Conservation (phyloP, 2,888 invertebrate species). For the Standfussiana lucernea region DNA sequence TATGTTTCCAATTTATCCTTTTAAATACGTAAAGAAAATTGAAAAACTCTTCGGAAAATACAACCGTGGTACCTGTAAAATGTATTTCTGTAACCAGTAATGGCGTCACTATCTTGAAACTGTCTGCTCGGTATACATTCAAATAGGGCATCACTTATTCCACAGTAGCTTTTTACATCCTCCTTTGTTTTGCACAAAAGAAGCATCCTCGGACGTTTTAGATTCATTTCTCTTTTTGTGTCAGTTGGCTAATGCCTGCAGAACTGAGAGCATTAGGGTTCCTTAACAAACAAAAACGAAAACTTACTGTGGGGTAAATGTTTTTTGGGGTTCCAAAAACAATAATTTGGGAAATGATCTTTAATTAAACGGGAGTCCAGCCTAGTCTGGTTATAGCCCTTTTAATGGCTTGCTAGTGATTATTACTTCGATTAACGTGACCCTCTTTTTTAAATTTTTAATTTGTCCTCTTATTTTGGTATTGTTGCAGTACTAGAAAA, state of each 20-base stretch:
- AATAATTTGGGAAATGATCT: constrained; percentile 7
- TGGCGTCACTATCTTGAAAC: too few relatives aligned
- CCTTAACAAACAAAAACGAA: constrained; percentile 18
- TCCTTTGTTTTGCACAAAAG: constrained; percentile 1
- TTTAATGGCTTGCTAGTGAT: not conserved
- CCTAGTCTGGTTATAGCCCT: not conserved
- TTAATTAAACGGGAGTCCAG: not conserved
- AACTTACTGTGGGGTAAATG: not conserved
- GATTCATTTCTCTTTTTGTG: constrained; percentile 31
- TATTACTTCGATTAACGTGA: not conserved
- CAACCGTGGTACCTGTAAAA: too few relatives aligned
- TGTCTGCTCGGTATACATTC: too few relatives aligned
- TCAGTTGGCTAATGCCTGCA: constrained; percentile 32
- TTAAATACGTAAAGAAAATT: too few relatives aligned
- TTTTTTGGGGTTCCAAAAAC: constrained; percentile 8
- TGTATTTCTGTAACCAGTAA: too few relatives aligned
- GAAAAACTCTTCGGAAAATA: too few relatives aligned
- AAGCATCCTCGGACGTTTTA: constrained; percentile 3
- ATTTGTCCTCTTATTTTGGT: not conserved
- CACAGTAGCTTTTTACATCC: constrained; percentile 6
- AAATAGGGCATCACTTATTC: not conserved
- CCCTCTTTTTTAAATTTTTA: not conserved
- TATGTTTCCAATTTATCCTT: too few relatives aligned
- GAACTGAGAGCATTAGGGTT: constrained; percentile 37
- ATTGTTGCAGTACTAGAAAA: not conserved